Evolutionary conservation across 2,888 invertebrate species (phyloP), one percentile per base, ranked within the genome.

Genomic region (Eulithis testata): DNA sequence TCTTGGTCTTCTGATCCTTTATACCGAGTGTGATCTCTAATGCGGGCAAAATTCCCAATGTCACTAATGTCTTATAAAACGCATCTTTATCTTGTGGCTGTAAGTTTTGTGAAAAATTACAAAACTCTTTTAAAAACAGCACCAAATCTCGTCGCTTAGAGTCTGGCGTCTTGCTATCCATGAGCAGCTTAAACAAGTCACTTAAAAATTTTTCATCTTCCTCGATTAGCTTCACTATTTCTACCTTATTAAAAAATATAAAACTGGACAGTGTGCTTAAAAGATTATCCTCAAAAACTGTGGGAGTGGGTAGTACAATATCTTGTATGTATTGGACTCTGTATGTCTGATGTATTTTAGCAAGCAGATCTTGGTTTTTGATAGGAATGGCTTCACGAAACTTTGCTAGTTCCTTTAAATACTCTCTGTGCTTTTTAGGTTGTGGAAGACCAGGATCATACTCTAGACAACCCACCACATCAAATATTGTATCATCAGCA

Each of bases 161-260:
- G 75, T 98, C 96, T 36, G 96, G 95, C 51, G 98, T 98, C 77
- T 96, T 95, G 80, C 97, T 96, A 87, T 98, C 98, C 75, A 97
- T 98, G 79, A 99, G 94, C 89, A 98, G 95, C 68, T 97, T 96
- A 94, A 99, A 99, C 78, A 99, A 94, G 90, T 99, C 98, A 62
- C 97, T 96, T 84, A 99, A 94, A 93, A 99, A 98, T 86, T 97
- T 97, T 80, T 99, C 99, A 93, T 99, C 99, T 83, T 99, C 99
- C 94, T 99, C 96, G 87, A 99, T 97, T 84, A 98, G 95, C 76
- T 97, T 98, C 76, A 99, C 99, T 92, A 99, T 99, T 94, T 99
- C 99, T 86, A 99, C 98, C 94, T 99, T 99, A 94, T 99, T 99
- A 94, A 99, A 99, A 95, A 99, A 99, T 92, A 99, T 98, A 94